Percentiles rank a stretch among this genome's conserved stretches.
Conservation (phyloP, 2,113 vertebrate species). For the Bos indicus region DNA sequence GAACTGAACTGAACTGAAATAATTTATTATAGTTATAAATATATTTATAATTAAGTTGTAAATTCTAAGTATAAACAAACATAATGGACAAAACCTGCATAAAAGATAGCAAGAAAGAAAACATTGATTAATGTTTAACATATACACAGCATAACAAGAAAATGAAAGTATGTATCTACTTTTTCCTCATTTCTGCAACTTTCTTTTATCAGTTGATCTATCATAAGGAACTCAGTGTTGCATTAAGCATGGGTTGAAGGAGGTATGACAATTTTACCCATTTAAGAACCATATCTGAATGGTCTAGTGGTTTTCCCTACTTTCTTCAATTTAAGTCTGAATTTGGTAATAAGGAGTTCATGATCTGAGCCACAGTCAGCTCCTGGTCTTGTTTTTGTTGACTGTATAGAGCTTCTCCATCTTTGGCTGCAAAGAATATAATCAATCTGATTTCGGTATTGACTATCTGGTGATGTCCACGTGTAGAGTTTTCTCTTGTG, state of each 20-base stretch:
- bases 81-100: neutral
- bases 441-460: no score
- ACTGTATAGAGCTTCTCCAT: no score
- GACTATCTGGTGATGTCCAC: no score
- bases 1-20: neutral
- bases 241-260: neutral
- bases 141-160: neutral
- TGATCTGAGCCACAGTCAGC: no score
- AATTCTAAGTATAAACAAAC: neutral
- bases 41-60: neutral
- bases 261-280: neutral
- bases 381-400: no score
- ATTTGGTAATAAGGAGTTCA: no score
- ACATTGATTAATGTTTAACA: neutral
- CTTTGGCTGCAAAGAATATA: no score
- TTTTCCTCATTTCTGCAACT: neutral
- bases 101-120: neutral
- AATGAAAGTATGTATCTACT: rapidly evolving
- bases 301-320: no score
- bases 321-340: no score
- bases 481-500: no score
- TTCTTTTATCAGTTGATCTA: neutral
- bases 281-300: neutral
- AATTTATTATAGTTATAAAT: neutral
- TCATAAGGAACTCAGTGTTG: neutral